A percentile compares a stretch with the other conserved stretches of the same genome.
phyloP scores from a whole-genome alignment of 2,888 invertebrate species.

The Agonopterix arenella region DNA sequence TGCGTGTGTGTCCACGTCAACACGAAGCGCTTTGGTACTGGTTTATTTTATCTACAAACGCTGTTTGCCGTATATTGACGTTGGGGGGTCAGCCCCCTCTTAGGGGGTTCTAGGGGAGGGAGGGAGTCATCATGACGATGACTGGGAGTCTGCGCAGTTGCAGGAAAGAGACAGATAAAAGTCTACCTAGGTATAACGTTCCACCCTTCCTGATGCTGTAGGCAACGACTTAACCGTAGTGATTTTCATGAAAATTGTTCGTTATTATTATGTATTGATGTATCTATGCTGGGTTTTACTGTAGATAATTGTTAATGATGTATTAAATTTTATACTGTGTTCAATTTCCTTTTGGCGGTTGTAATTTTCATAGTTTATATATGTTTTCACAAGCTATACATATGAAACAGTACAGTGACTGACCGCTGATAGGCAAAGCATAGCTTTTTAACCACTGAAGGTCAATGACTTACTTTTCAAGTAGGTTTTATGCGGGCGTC shows the following conservation, averaged over 20 bases:
- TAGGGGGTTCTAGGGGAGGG: neutral
- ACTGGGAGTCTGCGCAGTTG: conserved; percentile 62
- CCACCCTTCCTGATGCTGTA: conserved; percentile 21
- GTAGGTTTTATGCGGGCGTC: too few relatives aligned
- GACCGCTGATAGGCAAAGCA: too few relatives aligned
- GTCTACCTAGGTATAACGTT: conserved; percentile 28
- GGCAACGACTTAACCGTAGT: conserved; percentile 39
- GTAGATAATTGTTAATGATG: too few relatives aligned
- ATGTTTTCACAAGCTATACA: too few relatives aligned
- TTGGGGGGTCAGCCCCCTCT: conserved; percentile 22
- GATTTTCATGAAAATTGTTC: conserved; percentile 34
- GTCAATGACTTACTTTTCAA: too few relatives aligned
- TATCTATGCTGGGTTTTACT: neutral
- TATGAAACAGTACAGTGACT: too few relatives aligned
- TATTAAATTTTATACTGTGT: too few relatives aligned
- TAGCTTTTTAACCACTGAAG: too few relatives aligned
- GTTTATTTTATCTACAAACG: conserved; percentile 58
- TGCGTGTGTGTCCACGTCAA: conserved; percentile 20
- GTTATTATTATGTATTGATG: conserved; percentile 29
- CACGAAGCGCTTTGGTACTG: conserved; percentile 19
- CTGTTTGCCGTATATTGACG: conserved; percentile 62
- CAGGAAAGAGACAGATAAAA: conserved; percentile 48
- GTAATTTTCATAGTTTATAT: too few relatives aligned
- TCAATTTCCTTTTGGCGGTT: too few relatives aligned
- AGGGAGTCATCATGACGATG: conserved; percentile 54